Evolutionary conservation across 2,888 invertebrate species (phyloP), one percentile per base, ranked within the genome.

Genomic region (Chrysotoxum bicinctum): DNA sequence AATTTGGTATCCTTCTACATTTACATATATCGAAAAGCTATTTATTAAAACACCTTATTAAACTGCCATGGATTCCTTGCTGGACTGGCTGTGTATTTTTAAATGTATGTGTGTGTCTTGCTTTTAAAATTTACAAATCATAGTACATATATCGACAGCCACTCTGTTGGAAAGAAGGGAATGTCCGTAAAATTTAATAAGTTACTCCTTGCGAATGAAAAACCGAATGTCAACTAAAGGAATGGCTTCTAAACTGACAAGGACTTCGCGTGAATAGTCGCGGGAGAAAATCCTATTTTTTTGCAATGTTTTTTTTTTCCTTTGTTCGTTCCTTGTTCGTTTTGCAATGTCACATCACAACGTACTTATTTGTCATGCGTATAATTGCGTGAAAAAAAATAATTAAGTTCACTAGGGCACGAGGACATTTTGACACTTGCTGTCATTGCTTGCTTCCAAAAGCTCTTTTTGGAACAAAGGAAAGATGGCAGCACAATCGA

Each of bases 221-320:
- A 69, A 21, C 60, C 58, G 72, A 80, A 81, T 73, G 60, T 76
- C 56, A 87, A 83, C 87, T 87, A 62, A 66, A 80, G 64, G 48
- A 79, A 60, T 43, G 14, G 12, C 54, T 66, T 73, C 56, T 3
- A 32, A 21, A 40, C 48, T 83, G 78, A 64, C 56, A 58, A 66
- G 70, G 70, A 26, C 54, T 66, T 75, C 75, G 54, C 52, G 43
- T 60, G 37, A 60, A 12, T 68, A 40, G 70, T 83, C 50, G 74
- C 74, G 56, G 43, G 21, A 66, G 58, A 70, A 64, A 68, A 60
- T 72, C 32, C 32, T 45, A 37, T 23, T 50, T 48, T 62, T 79
- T 72, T 66, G 30, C 19, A 40, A 21, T 37, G 32, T 75, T 60
- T 40, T 40, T 26, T 48, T 32, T 35, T 32, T 54, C 9, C 23